Percentiles rank a stretch among this genome's conserved stretches.
These are phyloP conservation scores for Steromphala cineraria DNA, from an alignment of 2,888 invertebrate species.

Conservation along the genomic window DNA sequence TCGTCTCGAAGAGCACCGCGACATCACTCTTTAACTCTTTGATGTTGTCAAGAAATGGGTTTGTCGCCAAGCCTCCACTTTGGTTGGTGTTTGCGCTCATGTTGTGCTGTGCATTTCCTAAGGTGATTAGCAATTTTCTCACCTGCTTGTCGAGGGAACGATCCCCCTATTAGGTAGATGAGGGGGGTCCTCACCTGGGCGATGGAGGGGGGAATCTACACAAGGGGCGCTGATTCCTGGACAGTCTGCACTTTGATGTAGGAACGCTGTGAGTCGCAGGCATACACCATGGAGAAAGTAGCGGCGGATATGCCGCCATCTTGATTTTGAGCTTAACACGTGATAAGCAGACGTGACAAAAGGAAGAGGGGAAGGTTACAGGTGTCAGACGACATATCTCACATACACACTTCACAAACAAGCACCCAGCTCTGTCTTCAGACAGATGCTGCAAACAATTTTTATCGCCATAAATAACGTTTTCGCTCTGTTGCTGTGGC, in stretches of 20 bases:
- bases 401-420: too few relatives aligned
- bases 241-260: background rate
- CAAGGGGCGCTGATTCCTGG: too few relatives aligned
- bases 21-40: background rate
- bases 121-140: background rate
- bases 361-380: background rate
- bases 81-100: background rate
- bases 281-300: background rate
- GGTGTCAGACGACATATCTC: background rate
- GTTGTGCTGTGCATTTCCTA: background rate
- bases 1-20: background rate
- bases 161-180: background rate
- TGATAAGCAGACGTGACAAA: background rate
- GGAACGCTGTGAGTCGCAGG: background rate
- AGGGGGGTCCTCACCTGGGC: background rate
- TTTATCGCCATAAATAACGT: too few relatives aligned
- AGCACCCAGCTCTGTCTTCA: too few relatives aligned
- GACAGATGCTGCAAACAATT: too few relatives aligned
- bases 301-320: background rate
- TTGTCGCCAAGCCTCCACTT: background rate
- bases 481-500: too few relatives aligned
- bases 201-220: background rate
- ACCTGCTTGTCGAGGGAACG: background rate
- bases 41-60: slow-evolving; percentile 2
- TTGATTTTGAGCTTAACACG: background rate